phyloP scores from a whole-genome alignment of 2,113 vertebrate genomes.

The Callipepla californica region DNA sequence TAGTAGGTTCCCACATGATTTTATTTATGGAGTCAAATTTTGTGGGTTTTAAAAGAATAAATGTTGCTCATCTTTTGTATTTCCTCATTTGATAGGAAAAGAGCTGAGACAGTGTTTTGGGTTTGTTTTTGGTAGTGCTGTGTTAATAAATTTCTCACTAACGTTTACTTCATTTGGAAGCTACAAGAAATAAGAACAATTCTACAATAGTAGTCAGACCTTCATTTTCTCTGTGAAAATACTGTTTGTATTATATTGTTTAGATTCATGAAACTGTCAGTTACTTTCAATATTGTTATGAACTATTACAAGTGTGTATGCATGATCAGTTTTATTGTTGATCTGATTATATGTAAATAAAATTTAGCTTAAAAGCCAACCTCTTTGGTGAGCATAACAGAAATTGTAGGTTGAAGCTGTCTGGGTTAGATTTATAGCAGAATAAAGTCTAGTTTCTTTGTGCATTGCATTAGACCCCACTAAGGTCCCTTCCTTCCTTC shows the following conservation, averaged over 20 bases:
- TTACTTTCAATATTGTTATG: not conserved
- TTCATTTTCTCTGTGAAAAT: not conserved
- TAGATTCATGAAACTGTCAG: not conserved
- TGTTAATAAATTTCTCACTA: not conserved
- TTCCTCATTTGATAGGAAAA: not conserved
- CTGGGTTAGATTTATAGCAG: not conserved
- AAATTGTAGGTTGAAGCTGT: not conserved
- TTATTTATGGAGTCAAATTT: not conserved
- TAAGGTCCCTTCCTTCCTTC: too few relatives aligned
- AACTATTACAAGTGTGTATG: not conserved
- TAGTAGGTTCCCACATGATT: not conserved
- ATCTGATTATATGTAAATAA: not conserved
- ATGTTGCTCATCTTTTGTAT: not conserved
- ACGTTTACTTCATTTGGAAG: not conserved
- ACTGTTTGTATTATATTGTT: not conserved
- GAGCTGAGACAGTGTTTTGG: not conserved
- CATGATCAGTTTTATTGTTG: not conserved
- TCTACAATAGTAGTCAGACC: not conserved
- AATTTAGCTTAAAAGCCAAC: not conserved
- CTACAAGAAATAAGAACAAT: not conserved
- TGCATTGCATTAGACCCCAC: not conserved
- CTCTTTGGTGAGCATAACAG: not conserved
- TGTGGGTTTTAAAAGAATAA: not conserved
- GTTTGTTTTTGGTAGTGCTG: not conserved
- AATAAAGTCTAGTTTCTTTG: not conserved